Evolutionary conservation across 2,888 invertebrate genomes (phyloP), one percentile per base, ranked within the genome.

Genomic region (Gerris lacustris): DNA sequence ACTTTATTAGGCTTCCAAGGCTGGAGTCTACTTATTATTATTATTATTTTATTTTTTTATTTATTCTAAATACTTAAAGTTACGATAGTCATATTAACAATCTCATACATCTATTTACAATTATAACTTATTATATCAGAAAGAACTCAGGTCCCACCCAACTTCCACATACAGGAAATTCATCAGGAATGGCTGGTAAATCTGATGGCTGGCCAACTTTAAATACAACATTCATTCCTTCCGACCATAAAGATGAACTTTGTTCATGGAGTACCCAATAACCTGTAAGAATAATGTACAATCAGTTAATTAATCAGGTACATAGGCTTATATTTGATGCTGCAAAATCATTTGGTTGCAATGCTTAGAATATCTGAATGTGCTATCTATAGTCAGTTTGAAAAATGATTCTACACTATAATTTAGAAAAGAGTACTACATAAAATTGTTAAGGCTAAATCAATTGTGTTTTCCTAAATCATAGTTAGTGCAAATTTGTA

Each of bases 201-300:
- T 92, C 86, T 43, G 81, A 79, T 47, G 82, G 77, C 67, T 86
- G 84, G 0, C 92, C 91, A 5, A 91, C 89, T 80, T 90, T 87
- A 17, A 92, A 79, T 45, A 91, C 84, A 71, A 91, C 83, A 74
- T 89, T 89, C 78, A 91, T 81, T 0, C 91, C 92, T 74, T 88
- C 84, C 0, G 89, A 88, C 86, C 90, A 88, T 75, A 89, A 87
- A 31, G 85, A 83, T 0, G 89, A 86, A 69, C 87, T 84, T 78
- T 91, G 90, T 76, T 91, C 91, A 75, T 91, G 86, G 79, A 92
- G 83, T 80, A 92, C 84, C 92, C 92, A 92, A 76, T 87, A 89
- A 15, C 91, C 91, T 87, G 76, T 66, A 80, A 77, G 45, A 75
- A 66, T 69, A 72, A 73, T 6, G 31, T 18, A 31, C 18, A 63